Conservation (phyloP, 2,888 invertebrate genomes). For the Stomorhina lunata region DNA sequence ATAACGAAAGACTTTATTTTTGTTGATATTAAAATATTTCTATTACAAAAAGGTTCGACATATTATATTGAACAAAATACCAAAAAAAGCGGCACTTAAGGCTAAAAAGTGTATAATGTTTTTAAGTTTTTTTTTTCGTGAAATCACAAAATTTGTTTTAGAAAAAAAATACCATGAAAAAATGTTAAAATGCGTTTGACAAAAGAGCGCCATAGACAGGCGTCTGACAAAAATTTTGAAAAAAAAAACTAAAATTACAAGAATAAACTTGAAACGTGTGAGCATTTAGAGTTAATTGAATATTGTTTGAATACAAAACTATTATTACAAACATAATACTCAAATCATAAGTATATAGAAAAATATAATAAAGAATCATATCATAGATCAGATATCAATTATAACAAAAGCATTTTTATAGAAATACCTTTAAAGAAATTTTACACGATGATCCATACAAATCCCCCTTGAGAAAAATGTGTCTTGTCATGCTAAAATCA, state of each 20-base stretch:
- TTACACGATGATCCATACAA: constrained; percentile 33
- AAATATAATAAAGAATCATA: constrained; percentile 20
- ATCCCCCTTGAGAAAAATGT: constrained; percentile 11
- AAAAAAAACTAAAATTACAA: background rate
- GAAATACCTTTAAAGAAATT: constrained; percentile 36
- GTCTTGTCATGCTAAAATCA: constrained; percentile 57
- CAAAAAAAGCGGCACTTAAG: constrained; percentile 55
- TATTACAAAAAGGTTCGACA: constrained; percentile 46
- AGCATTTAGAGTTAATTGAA: constrained; percentile 63
- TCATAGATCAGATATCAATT: constrained; percentile 60
- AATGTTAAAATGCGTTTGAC: constrained; percentile 49
- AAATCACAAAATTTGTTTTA: constrained; percentile 1
- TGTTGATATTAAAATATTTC: constrained; percentile 56
- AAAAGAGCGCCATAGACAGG: constrained; percentile 48
- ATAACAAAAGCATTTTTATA: constrained; percentile 13
- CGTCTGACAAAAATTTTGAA: background rate
- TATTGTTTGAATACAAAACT: constrained; percentile 63
- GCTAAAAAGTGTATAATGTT: constrained; percentile 34
- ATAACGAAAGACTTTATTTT: constrained; percentile 1
- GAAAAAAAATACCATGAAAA: constrained; percentile 25
- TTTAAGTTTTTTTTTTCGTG: constrained; percentile 16
- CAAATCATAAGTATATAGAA: no score
- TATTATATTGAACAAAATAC: background rate
- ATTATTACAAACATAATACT: constrained; percentile 35
- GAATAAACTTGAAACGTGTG: constrained; percentile 32